Base-by-base conservation (phyloP, 2,113 vertebrate genomes). In the Actenoides lindsayi region DNA sequence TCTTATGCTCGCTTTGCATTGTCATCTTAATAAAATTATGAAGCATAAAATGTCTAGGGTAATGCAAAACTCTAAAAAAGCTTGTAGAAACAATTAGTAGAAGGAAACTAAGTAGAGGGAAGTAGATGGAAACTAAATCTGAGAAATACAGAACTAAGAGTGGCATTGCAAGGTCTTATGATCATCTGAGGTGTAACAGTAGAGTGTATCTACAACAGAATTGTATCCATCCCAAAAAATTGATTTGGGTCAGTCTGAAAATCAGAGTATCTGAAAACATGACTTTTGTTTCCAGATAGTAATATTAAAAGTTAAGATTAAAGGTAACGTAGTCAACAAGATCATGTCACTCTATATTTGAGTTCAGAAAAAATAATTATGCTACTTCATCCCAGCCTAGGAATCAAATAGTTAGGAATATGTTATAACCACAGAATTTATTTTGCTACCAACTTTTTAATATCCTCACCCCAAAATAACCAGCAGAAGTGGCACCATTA, bases 391-490 rank as follows among this genome's bases (percentile, higher is more conserved):
- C 27, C 27, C 62, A 70, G 42, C 19, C 75, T 48, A 83, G 53
- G 71, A 90, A 92, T 68, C 39, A 71, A 30, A 24, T 35, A 4
- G 15, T 44, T 33, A 75, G 21, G 87, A 94, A 92, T 63, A 63
- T 12, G 25, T 23, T 87, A 68, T 56, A 87, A 89, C 7, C 42
- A 76, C 20, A 48, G 27, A 79, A 87, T 64, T 81, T 63, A 91
- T 81, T 91, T 94, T 91, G 69, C 63, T 69, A 89, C 60, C 57
- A 89, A 42, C 41, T 82, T 94, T 93, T 93, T 93, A 94, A 95
- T 89, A 95, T 87, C 70, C 39, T 94, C 6, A 78, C 69, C 65
- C 62, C 67, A 87, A 94, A 96, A 94, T 54, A 85, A 94, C 82
- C 79, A 93, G 42, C 42, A 79, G 41, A 91, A 94, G 41, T 65